phyloP scores from a whole-genome alignment of 2,797 vertebrate species.

The Leptoclinus maculatus region DNA sequence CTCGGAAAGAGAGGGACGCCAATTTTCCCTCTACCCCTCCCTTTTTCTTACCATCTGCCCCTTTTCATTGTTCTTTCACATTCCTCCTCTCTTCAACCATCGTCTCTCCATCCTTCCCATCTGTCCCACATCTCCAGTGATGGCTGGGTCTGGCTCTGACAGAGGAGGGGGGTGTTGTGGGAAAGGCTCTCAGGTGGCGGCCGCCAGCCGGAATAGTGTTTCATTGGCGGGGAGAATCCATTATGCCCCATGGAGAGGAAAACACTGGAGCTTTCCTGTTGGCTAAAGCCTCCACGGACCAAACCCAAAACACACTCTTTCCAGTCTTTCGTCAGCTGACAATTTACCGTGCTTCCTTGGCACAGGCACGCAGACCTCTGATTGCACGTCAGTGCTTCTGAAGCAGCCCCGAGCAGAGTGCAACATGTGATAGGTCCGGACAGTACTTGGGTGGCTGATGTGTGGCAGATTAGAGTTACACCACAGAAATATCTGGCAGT shows the following conservation, averaged over 20 bases:
- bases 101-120: constrained; percentile 61
- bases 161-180: constrained; percentile 63
- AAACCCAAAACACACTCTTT: constrained; percentile 77
- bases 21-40: constrained; percentile 29
- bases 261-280: constrained; percentile 79
- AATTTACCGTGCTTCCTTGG: constrained; percentile 71
- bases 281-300: constrained; percentile 61
- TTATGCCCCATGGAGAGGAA: constrained; percentile 79
- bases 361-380: constrained; percentile 65
- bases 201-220: constrained; percentile 76
- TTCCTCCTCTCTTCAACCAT: constrained; percentile 43
- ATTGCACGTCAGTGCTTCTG: constrained; percentile 74
- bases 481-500: constrained; percentile 54
- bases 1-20: constrained; percentile 37
- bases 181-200: constrained; percentile 78
- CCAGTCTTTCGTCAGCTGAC: constrained; percentile 82
- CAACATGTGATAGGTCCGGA: constrained; percentile 67
- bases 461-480: constrained; percentile 66
- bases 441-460: constrained; percentile 73
- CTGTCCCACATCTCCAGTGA: constrained; percentile 67
- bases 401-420: constrained; percentile 46
- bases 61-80: constrained; percentile 55
- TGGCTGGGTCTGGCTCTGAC: constrained; percentile 55
- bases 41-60: constrained; percentile 61
- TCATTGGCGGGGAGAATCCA: constrained; percentile 86